phyloP scores from a whole-genome alignment of 2,888 invertebrate genomes.

The Scaptomyza parva region DNA sequence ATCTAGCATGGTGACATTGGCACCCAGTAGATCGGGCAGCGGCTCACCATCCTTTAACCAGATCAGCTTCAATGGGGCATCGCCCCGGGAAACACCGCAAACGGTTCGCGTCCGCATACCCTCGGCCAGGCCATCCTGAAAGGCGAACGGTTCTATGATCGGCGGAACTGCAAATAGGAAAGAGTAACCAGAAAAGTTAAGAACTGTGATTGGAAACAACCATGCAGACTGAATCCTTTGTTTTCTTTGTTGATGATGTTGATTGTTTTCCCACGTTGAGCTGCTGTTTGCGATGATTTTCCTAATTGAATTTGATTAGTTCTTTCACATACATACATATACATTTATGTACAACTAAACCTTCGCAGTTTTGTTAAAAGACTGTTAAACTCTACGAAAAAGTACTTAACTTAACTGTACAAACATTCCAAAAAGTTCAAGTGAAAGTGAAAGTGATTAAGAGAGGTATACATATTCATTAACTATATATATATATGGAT shows the following conservation, averaged over 20 bases:
- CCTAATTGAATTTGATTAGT: constrained; percentile 33
- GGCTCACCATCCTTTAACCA: constrained; percentile 93
- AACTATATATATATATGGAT: constrained; percentile 21
- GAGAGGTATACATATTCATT: constrained; percentile 37
- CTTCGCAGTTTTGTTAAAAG: constrained; percentile 79
- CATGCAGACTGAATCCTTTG: constrained; percentile 6
- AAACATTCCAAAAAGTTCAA: constrained; percentile 79
- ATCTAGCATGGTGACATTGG: constrained; percentile 90
- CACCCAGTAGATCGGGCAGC: constrained; percentile 88
- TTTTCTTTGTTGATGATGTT: background rate
- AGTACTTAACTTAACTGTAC: constrained; percentile 52
- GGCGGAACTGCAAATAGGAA: constrained; percentile 89
- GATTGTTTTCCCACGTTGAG: constrained; percentile 49
- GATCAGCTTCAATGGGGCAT: constrained; percentile 91
- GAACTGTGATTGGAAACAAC: constrained; percentile 23
- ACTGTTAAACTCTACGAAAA: constrained; percentile 52
- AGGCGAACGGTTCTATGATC: constrained; percentile 93
- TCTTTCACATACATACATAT: constrained; percentile 14
- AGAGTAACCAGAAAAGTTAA: constrained; percentile 67
- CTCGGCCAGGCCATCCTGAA: constrained; percentile 92
- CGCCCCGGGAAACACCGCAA: constrained; percentile 92
- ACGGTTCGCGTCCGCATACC: constrained; percentile 93
- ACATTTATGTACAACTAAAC: constrained; percentile 67
- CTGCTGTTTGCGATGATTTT: constrained; percentile 49
- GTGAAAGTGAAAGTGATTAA: constrained; percentile 49